Percentiles rank a stretch among this genome's conserved stretches.
Evolutionary conservation across 2,888 invertebrate species (phyloP).

Genomic region (Crepidodera aurea): DNA sequence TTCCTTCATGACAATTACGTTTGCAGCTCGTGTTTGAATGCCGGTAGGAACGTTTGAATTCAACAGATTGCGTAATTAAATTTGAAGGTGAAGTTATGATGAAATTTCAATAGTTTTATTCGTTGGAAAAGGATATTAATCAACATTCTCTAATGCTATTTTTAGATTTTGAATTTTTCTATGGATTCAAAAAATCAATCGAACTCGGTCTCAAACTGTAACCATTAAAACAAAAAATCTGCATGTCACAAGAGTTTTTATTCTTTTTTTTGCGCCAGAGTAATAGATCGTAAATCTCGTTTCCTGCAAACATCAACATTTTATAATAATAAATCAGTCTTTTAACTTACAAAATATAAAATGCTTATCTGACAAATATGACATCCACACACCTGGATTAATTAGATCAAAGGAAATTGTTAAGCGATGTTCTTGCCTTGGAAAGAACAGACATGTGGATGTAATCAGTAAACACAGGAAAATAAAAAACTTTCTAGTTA

Average conservation of each 20-base stretch:
- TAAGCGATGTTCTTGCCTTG: background rate
- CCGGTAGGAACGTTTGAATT: background rate
- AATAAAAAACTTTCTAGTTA: slow-evolving; percentile 1
- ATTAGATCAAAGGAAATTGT: slow-evolving; percentile 13
- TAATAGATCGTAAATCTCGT: no score
- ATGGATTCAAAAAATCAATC: no score
- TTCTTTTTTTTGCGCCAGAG: no score
- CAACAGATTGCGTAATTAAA: background rate
- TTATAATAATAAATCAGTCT: no score
- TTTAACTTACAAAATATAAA: background rate
- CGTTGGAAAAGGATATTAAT: no score
- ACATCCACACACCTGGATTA: slow-evolving; percentile 2
- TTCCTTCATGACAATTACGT: slow-evolving; percentile 4
- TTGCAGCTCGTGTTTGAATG: background rate
- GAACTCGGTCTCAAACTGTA: no score
- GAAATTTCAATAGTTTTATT: no score
- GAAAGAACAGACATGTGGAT: background rate
- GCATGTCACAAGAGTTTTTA: no score
- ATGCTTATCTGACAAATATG: background rate
- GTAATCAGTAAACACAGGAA: slow-evolving; percentile 6
- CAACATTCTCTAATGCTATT: no score
- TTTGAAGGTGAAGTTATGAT: background rate
- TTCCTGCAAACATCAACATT: no score
- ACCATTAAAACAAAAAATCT: no score
- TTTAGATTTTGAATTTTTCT: no score